Percentiles rank a stretch among this genome's conserved stretches.
Conservation (phyloP, 2,888 invertebrate species). For the Sinodicranocentrus sp. region DNA sequence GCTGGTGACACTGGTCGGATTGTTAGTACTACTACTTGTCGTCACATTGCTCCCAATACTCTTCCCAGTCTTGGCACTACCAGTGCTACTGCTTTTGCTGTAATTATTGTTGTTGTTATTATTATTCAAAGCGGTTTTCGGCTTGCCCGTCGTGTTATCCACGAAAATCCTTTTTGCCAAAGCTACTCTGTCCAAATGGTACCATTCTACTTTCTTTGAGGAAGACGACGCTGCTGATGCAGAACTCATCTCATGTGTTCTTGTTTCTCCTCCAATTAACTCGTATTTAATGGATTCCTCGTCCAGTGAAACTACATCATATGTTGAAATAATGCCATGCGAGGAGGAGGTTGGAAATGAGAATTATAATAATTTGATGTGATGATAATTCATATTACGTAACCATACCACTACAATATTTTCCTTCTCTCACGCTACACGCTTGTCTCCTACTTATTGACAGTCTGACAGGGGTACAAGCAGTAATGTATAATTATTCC, state of each 20-base stretch:
- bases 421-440: constrained; percentile 43
- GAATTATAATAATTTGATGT: no score
- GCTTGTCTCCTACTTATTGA: constrained; percentile 50
- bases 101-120: constrained; percentile 60
- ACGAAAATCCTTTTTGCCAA: constrained; percentile 67
- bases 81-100: neutral
- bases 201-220: constrained; percentile 71
- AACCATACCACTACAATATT: neutral
- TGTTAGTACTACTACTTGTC: constrained; percentile 14
- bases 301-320: no score
- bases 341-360: no score
- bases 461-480: constrained; percentile 34
- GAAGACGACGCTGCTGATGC: constrained; percentile 65
- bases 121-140: constrained; percentile 67
- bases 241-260: constrained; percentile 67
- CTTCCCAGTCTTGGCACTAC: constrained; percentile 33
- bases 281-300: neutral
- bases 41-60: constrained; percentile 20
- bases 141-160: constrained; percentile 66
- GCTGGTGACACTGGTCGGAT: neutral
- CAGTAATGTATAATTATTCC: constrained; percentile 39
- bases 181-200: constrained; percentile 70
- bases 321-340: no score
- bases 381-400: neutral
- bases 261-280: constrained; percentile 20